Conservation (phyloP, 2,888 invertebrate genomes). For the Eremobia ochroleuca region DNA sequence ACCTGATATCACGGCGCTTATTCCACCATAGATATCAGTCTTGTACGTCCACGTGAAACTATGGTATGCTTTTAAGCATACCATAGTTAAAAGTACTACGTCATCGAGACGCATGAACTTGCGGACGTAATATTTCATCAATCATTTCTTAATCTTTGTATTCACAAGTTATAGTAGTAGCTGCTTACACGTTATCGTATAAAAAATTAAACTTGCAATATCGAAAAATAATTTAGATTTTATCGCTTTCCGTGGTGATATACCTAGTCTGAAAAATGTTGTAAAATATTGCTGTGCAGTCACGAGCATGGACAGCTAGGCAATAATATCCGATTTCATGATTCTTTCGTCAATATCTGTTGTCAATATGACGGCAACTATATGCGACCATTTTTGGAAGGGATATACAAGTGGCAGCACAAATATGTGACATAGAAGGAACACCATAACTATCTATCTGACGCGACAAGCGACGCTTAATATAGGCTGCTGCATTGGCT, state of each 20-base stretch:
- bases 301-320: background rate
- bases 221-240: slow-evolving; percentile 57
- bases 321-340: background rate
- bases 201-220: slow-evolving; percentile 49
- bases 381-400: background rate
- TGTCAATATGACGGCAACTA: background rate
- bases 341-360: background rate
- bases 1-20: slow-evolving; percentile 40
- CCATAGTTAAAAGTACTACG: slow-evolving; percentile 14
- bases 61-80: too few species aligned
- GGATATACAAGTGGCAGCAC: background rate
- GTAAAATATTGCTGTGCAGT: slow-evolving; percentile 10
- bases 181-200: slow-evolving; percentile 47
- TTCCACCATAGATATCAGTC: slow-evolving; percentile 27
- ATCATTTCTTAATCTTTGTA: slow-evolving; percentile 38
- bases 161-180: slow-evolving; percentile 37
- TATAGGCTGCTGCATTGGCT: background rate
- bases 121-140: slow-evolving; percentile 37
- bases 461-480: background rate
- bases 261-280: slow-evolving; percentile 18
- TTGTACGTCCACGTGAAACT: slow-evolving; percentile 32
- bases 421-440: background rate
- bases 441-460: background rate
- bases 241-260: slow-evolving; percentile 48
- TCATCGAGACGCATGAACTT: slow-evolving; percentile 30